Base-by-base conservation (phyloP, 2,797 vertebrate genomes). In the Thripadectes ignobilis region DNA sequence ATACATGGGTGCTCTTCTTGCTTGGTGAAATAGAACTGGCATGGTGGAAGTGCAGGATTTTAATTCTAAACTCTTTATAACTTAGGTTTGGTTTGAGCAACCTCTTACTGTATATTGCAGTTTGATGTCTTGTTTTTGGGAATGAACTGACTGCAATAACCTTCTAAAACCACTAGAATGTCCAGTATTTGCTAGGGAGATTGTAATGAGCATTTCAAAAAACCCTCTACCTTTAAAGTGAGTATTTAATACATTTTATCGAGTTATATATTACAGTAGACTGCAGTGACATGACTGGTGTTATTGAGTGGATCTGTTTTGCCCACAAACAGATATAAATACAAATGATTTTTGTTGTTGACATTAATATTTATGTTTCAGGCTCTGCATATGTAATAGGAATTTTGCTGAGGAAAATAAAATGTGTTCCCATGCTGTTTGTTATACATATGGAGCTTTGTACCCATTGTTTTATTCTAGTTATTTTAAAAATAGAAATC, bases 401-500 rank as follows among this genome's bases (percentile, higher is more conserved):
- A 80, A 67, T 36, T 71, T 87, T 94, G 52, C 26, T 26, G n/a
- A 15, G 45, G 73, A 59, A 92, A 84, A 77, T 39, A 18, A 74
- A 52, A 9, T 67, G 52, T 80, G 13, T 92, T 93, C 24, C 32
- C 77, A 45, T 32, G 30, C 46, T 82, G 63, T 65, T 84, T 55
- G 14, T 80, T 83, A n/a, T 76, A 76, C 30, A 43, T 57, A 36
- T 38, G 36, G 84, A 67, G 46, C 21, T 77, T 80, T 43, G 18
- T 77, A 77, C 57, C 52, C 10, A 2, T 93, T 90, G 61, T 80
- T 91, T 93, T 77, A 71, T 84, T 74, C 36, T 26, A 67, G 59
- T 77, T 76, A 79, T 61, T 92, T 76, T 83, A 76, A 92, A 94
- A 94, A 69, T 66, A 88, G 61, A 77, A 83, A 80, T 66, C 38